Base-by-base conservation (phyloP, 2,888 invertebrate genomes). In the Barypeithes pellucidus region DNA sequence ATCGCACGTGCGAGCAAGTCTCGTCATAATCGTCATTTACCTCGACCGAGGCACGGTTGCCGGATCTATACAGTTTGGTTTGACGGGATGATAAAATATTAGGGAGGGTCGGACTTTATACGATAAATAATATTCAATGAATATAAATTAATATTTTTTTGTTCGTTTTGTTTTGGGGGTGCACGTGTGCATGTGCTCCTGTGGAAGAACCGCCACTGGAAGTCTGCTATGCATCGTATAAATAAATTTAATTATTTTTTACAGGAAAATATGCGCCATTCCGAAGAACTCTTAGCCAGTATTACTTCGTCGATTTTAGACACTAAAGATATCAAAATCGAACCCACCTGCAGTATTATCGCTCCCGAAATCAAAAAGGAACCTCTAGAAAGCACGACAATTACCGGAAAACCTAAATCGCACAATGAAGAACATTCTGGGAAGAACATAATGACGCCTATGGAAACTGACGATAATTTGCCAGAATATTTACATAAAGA, bases 191-290 rank as follows among this genome's bases (percentile, higher is more conserved):
- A n/a, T n/a, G n/a, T n/a, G n/a, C n/a, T n/a, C n/a, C n/a, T n/a
- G n/a, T n/a, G n/a, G n/a, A n/a, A n/a, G n/a, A n/a, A n/a, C n/a
- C n/a, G n/a, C n/a, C n/a, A n/a, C n/a, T n/a, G n/a, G n/a, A n/a
- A n/a, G n/a, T n/a, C n/a, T n/a, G n/a, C n/a, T n/a, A n/a, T n/a
- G n/a, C n/a, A n/a, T n/a, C n/a, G n/a, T n/a, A n/a, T n/a, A n/a
- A n/a, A n/a, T n/a, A n/a, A 36, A 36, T 36, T 11, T 12, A 5
- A 5, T 24, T 52, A 73, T 57, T 81, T 83, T 86, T 88, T 85
- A 29, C 85, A 90, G 90, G 91, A 91, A 82, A 88, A 89, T 82
- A 85, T 90, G 81, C 87, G 87, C 78, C 88, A 89, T 81, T 89
- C 91, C 76, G 88, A 89, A 79, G 86, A 86, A 77, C 89, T 90